Percentiles rank a stretch among this genome's conserved stretches.
These are phyloP conservation scores for Drosophila peninsularis DNA, from an alignment of 2,888 invertebrate genomes.

Conservation along the genomic window DNA sequence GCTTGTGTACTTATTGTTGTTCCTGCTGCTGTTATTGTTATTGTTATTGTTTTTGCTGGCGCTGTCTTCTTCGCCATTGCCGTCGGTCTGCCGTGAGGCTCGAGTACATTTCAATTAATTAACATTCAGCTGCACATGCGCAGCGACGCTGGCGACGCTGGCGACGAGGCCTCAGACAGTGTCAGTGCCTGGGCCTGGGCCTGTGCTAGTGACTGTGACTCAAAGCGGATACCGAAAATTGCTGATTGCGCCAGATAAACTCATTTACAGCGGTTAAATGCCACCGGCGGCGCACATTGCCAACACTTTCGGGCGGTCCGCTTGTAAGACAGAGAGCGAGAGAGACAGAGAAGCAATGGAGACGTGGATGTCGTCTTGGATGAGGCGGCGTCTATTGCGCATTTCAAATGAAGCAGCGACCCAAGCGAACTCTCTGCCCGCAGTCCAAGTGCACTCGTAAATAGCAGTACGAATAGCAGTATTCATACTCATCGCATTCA, in stretches of 20 bases:
- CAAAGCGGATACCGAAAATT: conserved; percentile 83
- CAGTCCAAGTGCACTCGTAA: conserved; percentile 30
- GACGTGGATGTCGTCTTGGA: conserved; percentile 35
- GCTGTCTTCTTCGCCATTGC: conserved; percentile 47
- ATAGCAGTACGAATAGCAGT: conserved; percentile 21
- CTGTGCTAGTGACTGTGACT: conserved; percentile 36
- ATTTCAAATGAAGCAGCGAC: conserved; percentile 52
- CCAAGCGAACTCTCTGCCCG: conserved; percentile 22
- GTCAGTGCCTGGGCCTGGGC: conserved; percentile 16
- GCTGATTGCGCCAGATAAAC: conserved; percentile 83
- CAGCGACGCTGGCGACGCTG: conserved; percentile 47
- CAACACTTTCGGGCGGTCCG: conserved; percentile 74
- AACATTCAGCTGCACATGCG: conserved; percentile 82
- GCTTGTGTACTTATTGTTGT: conserved; percentile 41
- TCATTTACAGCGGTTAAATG: conserved; percentile 83
- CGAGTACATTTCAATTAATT: conserved; percentile 80
- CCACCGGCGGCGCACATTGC: conserved; percentile 79
- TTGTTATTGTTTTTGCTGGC: conserved; percentile 37
- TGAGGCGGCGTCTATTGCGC: conserved; percentile 65
- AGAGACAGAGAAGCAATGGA: background rate
- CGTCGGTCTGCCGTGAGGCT: conserved; percentile 58
- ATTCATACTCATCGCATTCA: conserved; percentile 21
- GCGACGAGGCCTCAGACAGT: conserved; percentile 19
- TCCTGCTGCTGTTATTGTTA: conserved; percentile 17
- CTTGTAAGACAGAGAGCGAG: conserved; percentile 12